Evolutionary conservation across 1,140 invertebrate species (phyloP).

Genomic region (Acromyrmex charruanus): DNA sequence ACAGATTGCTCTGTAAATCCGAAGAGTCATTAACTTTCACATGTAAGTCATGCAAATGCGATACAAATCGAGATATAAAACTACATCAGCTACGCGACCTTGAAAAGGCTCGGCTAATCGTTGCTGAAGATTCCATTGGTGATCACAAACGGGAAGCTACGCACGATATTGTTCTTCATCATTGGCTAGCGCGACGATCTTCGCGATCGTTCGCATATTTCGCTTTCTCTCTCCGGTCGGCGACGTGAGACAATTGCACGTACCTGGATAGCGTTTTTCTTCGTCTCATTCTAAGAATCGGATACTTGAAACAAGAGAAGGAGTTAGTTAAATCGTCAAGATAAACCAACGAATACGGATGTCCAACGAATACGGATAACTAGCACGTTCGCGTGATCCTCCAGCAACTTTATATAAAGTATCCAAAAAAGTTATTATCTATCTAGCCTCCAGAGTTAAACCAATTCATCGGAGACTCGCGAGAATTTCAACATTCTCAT

Average conservation of each 20-base stretch:
- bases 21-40: conserved; percentile 26
- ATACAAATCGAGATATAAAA: conserved; percentile 68
- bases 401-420: not conserved
- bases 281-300: conserved; percentile 18
- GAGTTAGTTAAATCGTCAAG: not conserved
- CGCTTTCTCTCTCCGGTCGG: conserved; percentile 23
- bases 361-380: not conserved
- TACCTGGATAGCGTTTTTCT: not conserved
- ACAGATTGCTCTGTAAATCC: conserved; percentile 9
- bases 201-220: conserved; percentile 2
- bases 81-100: conserved; percentile 34
- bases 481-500: not conserved
- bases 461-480: conserved; percentile 10
- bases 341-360: not conserved
- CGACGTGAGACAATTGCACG: conserved; percentile 15
- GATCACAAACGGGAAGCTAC: conserved; percentile 54
- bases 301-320: conserved; percentile 17
- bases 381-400: not conserved
- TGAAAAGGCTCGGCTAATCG: conserved; percentile 41
- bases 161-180: conserved; percentile 27
- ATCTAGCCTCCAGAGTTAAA: not conserved
- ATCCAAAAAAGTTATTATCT: conserved; percentile 20
- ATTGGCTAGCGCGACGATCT: conserved; percentile 27
- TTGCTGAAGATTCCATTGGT: conserved; percentile 62
- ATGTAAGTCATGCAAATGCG: conserved; percentile 34